Conservation (phyloP, 1,140 invertebrate species). For the Radopholus similis region DNA sequence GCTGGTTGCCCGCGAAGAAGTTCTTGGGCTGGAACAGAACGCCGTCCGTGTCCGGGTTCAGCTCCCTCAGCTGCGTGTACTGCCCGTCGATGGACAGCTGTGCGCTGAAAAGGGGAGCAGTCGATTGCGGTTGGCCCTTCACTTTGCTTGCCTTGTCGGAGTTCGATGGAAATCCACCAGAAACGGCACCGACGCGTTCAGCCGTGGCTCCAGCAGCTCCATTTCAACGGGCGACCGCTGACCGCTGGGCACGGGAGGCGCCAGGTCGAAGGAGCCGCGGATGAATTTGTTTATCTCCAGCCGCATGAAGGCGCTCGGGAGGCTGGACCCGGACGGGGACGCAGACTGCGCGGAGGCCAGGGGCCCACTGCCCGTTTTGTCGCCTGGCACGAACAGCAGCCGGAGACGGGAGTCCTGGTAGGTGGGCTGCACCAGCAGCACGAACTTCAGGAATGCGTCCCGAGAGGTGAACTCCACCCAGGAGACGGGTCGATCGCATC, state of each 20-base stretch:
- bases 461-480: conserved; percentile 52
- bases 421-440: conserved; percentile 10
- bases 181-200: conserved; percentile 48
- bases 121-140: not conserved
- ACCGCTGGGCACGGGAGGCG: not conserved
- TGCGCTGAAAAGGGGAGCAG: conserved; percentile 12
- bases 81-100: conserved; percentile 28
- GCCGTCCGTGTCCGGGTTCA: conserved; percentile 19
- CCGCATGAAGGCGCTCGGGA: conserved; percentile 11
- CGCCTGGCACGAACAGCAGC: conserved; percentile 20
- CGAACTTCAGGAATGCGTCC: conserved; percentile 40
- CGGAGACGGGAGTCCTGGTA: conserved; percentile 18
- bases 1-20: conserved; percentile 30
- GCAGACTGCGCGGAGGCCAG: not conserved
- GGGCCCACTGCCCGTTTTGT: conserved; percentile 14
- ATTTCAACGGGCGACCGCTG: conserved; percentile 24
- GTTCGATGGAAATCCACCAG: conserved; percentile 43
- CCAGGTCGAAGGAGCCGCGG: conserved; percentile 37
- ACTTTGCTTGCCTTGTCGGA: conserved; percentile 29
- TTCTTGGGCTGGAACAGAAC: conserved; percentile 20
- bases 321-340: not conserved
- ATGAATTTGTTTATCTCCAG: conserved; percentile 27
- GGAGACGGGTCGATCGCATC: conserved; percentile 41
- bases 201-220: conserved; percentile 27
- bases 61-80: conserved; percentile 9